phyloP scores from a whole-genome alignment of 2,113 vertebrate species.

The Leiothrix lutea region DNA sequence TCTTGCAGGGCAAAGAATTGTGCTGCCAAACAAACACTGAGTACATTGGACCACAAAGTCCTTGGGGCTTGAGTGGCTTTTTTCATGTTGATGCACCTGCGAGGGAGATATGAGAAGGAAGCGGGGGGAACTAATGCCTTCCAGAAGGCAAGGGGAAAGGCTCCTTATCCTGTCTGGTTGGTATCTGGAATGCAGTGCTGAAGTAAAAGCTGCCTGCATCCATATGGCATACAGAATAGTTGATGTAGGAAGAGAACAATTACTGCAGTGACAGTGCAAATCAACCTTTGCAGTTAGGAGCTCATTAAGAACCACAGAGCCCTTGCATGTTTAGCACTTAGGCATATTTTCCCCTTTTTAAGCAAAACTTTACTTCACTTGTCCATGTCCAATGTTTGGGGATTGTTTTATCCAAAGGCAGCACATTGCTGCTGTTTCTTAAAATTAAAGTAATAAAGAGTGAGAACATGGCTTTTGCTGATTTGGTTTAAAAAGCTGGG shows the following conservation, averaged over 20 bases:
- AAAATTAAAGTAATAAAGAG: not conserved
- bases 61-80: conserved; percentile 25
- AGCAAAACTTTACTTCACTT: not conserved
- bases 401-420: not conserved
- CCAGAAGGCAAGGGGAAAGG: conserved; percentile 15
- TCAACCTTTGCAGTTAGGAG: not conserved
- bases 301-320: not conserved
- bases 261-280: not conserved
- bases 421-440: not conserved
- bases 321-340: not conserved
- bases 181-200: not conserved
- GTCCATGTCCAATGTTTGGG: not conserved
- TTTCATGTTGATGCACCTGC: conserved; percentile 74
- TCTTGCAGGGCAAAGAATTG: conserved; percentile 65
- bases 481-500: not conserved
- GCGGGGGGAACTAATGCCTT: conserved; percentile 30
- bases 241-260: not conserved
- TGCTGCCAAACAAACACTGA: conserved; percentile 70
- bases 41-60: conserved; percentile 53
- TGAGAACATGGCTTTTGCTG: not conserved
- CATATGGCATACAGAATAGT: not conserved
- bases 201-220: not conserved
- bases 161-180: not conserved
- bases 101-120: conserved; percentile 25
- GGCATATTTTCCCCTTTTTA: not conserved